Conservation (phyloP, 2,888 invertebrate genomes). For the Diarsia mendica region DNA sequence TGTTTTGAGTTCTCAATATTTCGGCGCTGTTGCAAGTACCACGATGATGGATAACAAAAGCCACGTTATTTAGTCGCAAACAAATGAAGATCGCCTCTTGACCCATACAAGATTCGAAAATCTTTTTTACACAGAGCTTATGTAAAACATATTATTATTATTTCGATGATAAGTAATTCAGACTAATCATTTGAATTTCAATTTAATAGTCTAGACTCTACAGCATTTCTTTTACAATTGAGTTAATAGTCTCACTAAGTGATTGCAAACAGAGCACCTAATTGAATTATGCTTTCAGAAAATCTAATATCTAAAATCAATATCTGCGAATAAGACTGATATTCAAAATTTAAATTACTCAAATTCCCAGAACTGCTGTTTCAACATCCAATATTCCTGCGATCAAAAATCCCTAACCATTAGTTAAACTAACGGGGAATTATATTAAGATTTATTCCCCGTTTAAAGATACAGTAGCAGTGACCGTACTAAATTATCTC, state of each 20-base stretch:
- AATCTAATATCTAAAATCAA: constrained; percentile 32
- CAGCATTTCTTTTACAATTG: background rate
- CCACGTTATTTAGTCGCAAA: too few relatives aligned
- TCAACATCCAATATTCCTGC: background rate
- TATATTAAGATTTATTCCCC: constrained; percentile 19
- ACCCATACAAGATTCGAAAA: too few relatives aligned
- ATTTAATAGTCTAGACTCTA: background rate
- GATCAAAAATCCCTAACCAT: background rate
- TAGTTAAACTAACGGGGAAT: background rate
- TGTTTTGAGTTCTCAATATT: too few relatives aligned
- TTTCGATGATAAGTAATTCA: too few relatives aligned
- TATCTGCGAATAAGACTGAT: constrained; percentile 14
- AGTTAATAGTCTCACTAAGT: background rate
- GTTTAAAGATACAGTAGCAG: constrained; percentile 20
- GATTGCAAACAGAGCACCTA: background rate
- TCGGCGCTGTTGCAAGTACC: too few relatives aligned
- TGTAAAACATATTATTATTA: background rate
- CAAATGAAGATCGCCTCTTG: too few relatives aligned
- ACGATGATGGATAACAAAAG: too few relatives aligned
- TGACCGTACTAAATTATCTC: constrained; percentile 48
- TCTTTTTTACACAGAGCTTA: too few relatives aligned
- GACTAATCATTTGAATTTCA: background rate
- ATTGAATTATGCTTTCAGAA: constrained; percentile 14
- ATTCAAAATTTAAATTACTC: constrained; percentile 19
- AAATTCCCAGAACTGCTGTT: constrained; percentile 4